These are phyloP conservation scores for Neostethus bicornis DNA, from an alignment of 2,797 vertebrate species.

Conservation along the genomic window DNA sequence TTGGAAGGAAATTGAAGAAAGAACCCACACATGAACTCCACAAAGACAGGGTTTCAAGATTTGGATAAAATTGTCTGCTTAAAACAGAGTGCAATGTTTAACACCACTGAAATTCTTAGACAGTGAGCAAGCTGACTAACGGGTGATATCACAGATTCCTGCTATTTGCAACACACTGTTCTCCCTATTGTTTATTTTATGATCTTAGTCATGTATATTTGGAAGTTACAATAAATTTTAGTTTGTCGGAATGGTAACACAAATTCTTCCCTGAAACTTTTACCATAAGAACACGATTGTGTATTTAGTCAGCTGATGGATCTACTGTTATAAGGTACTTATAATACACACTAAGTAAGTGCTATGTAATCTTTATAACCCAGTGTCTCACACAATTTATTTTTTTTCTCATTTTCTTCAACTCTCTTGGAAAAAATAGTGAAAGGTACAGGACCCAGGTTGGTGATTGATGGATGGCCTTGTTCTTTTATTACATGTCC, in stretches of 20 bases:
- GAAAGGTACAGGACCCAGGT: conserved; percentile 4
- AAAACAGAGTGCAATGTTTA: conserved; percentile 1
- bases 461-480: conserved; percentile 4
- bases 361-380: not conserved
- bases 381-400: not conserved
- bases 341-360: not conserved
- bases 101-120: not conserved
- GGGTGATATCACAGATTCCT: not conserved
- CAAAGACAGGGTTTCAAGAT: too few relatives aligned
- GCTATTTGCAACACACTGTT: not conserved
- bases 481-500: conserved; percentile 8
- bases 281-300: too few relatives aligned
- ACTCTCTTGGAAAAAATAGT: conserved; percentile 15
- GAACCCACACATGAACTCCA: too few relatives aligned
- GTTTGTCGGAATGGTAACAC: too few relatives aligned
- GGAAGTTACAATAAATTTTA: conserved; percentile 12
- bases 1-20: too few relatives aligned
- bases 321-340: not conserved
- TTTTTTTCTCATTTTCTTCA: conserved; percentile 1
- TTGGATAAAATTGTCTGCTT: too few relatives aligned
- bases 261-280: too few relatives aligned
- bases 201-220: not conserved
- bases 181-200: not conserved
- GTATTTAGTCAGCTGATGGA: not conserved
- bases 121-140: conserved; percentile 13